Percentiles rank a stretch among this genome's conserved stretches.
Evolutionary conservation across 2,888 invertebrate genomes (phyloP).

Genomic region (Thumatha senex): DNA sequence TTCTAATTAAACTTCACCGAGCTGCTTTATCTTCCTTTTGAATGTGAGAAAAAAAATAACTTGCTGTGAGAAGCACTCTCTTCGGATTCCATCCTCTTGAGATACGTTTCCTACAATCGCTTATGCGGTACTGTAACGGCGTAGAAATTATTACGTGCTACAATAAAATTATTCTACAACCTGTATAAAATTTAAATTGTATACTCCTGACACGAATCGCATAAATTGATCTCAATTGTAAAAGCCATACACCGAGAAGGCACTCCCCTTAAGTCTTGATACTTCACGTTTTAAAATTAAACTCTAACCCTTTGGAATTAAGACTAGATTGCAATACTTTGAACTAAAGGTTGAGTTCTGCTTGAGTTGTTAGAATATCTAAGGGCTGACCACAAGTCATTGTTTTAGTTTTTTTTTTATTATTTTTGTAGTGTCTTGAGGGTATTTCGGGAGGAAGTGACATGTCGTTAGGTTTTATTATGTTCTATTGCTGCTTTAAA

Average conservation of each 20-base stretch:
- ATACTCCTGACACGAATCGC: slow-evolving; percentile 8
- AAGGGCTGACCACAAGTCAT: slow-evolving; percentile 49
- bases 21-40: too few relatives aligned
- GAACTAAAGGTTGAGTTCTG: slow-evolving; percentile 37
- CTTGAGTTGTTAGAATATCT: slow-evolving; percentile 38
- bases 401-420: slow-evolving; percentile 60
- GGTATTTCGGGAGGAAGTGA: slow-evolving; percentile 62
- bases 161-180: too few relatives aligned
- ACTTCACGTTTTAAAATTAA: not conserved
- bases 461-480: slow-evolving; percentile 68
- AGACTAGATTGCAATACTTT: slow-evolving; percentile 9
- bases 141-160: too few relatives aligned
- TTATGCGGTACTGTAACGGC: too few relatives aligned
- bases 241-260: not conserved
- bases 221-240: slow-evolving; percentile 22
- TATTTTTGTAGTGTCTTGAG: slow-evolving; percentile 14
- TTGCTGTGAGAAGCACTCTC: too few relatives aligned
- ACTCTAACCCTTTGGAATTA: not conserved
- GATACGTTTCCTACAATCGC: too few relatives aligned
- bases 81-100: too few relatives aligned
- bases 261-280: not conserved
- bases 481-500: slow-evolving; percentile 57
- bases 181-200: not conserved
- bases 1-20: too few relatives aligned
- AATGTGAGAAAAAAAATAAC: too few relatives aligned